Base-by-base conservation (phyloP, 2,888 invertebrate genomes). In the Andrena fulva region DNA sequence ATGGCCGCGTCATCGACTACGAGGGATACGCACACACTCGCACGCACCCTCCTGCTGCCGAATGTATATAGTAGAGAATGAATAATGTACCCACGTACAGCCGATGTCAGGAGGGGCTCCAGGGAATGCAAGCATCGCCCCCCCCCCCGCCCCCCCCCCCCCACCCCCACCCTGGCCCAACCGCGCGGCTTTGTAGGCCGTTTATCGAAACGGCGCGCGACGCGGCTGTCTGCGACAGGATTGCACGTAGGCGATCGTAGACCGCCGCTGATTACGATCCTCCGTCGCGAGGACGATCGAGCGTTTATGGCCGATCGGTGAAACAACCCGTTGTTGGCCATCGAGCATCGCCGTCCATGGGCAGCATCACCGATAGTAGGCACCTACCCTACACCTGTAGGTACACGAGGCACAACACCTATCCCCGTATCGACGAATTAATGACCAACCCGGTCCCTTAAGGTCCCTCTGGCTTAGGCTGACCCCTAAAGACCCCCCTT, bases 21-120 rank as follows among this genome's bases (percentile, higher is more conserved):
- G 82, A 70, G 76, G 68, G 74, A 77, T 70, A 82, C 84, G 69
- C 77, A 73, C 80, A 74, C 83, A 75, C 59, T 67, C 67, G 56
- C 59, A 31, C 67, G 84, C 85, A 86, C 85, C 85, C 85, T 87
- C 86, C 78, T 71, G 74, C 79, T 76, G 88, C 81, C 82, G 85
- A 82, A 85, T 88, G 85, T 88, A 85, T 88, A 83, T 88, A 89
- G 84, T 82, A 84, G 88, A 87, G 89, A 87, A 89, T 89, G 89
- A 89, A 89, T 89, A 89, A 89, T 89, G 86, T 87, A 89, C 89
- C 84, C 80, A 80, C 82, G 87, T 86, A 85, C 82, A 77, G 86
- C 68, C 77, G 82, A 71, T 79, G 85, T 83, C 88, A 87, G 88
- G 87, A 84, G 85, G 87, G 83, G 88, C 84, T 88, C 87, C 87